Base-by-base conservation (phyloP, 2,113 vertebrate genomes). In the Hippolais icterina region DNA sequence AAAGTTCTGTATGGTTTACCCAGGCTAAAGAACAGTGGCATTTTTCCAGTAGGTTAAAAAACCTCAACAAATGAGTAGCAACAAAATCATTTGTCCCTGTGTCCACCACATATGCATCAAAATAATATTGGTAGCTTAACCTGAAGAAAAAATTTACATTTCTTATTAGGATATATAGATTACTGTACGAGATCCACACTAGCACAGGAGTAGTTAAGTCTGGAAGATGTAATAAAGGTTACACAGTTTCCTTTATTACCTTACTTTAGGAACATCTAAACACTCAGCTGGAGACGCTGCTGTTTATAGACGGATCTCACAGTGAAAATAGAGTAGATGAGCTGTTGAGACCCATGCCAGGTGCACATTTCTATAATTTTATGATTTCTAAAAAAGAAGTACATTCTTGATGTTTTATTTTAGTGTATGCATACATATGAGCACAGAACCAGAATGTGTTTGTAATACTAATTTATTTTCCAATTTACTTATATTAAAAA, bases 81-180 rank as follows among this genome's bases (percentile, higher is more conserved):
- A 46, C 16, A 54, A 63, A 74, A 61, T 61, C 0, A 37, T n/a
- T 31, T 78, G 13, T 9, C 24, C 23, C 24, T 49, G 17, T 60
- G 8, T 31, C 50, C 13, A 66, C 21, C 4, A 11, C 23, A 33
- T 15, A 22, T 0, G 5, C 31, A 31, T 31, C 0, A 9, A 69
- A 68, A 57, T 39, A 49, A 52, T 39, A 39, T 39, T 11, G 37
- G 25, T 77, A n/a, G 16, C 15, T 74, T 61, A 74, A 69, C 9
- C 28, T 46, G 5, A 27, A 77, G 53, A 20, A 78, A 78, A 68
- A 23, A 25, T 1, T 44, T 21, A 74, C 7, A 19, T 15, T 71
- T 33, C 14, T 5, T 76, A 39, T 42, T 20, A 78, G 31, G 28
- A 70, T 44, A 69, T 4, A 33, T 3, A 41, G 18, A 72, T 59